Percentiles rank a stretch among this genome's conserved stretches.
Evolutionary conservation across 1,140 invertebrate genomes (phyloP).

Genomic region (Aphelenchoides besseyi): DNA sequence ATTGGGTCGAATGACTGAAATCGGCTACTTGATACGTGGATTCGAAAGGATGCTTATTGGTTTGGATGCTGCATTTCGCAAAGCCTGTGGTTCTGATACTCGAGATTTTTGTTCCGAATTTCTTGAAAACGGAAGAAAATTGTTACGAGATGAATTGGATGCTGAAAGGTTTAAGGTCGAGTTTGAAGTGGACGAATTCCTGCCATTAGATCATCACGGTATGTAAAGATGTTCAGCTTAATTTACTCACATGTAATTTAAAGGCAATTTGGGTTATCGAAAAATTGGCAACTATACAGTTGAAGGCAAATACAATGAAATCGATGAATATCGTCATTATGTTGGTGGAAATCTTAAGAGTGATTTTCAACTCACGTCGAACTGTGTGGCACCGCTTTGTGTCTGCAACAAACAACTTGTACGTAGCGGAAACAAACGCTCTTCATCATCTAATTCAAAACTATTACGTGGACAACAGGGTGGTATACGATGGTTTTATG

Average conservation of each 20-base stretch:
- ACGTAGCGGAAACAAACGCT: neutral
- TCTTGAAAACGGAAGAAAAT: slow-evolving; percentile 46
- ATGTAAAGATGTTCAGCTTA: neutral
- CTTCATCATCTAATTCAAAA: neutral
- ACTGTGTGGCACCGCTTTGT: slow-evolving; percentile 52
- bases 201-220: slow-evolving; percentile 46
- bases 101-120: slow-evolving; percentile 52
- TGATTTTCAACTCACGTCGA: slow-evolving; percentile 25
- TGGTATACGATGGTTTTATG: slow-evolving; percentile 7
- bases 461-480: neutral
- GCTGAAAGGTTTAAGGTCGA: slow-evolving; percentile 46
- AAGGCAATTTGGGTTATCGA: slow-evolving; percentile 49
- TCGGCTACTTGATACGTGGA: slow-evolving; percentile 51
- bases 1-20: slow-evolving; percentile 53
- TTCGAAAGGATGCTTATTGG: slow-evolving; percentile 51
- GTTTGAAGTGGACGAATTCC: slow-evolving; percentile 54
- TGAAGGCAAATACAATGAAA: slow-evolving; percentile 35
- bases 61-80: slow-evolving; percentile 41
- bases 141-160: slow-evolving; percentile 42
- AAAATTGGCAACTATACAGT: slow-evolving; percentile 53
- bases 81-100: slow-evolving; percentile 36
- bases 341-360: slow-evolving; percentile 23
- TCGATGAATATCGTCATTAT: slow-evolving; percentile 33
- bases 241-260: slow-evolving; percentile 7
- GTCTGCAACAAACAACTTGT: slow-evolving; percentile 32